Conservation (phyloP, 1,140 invertebrate species). For the Piezodorus guildinii region DNA sequence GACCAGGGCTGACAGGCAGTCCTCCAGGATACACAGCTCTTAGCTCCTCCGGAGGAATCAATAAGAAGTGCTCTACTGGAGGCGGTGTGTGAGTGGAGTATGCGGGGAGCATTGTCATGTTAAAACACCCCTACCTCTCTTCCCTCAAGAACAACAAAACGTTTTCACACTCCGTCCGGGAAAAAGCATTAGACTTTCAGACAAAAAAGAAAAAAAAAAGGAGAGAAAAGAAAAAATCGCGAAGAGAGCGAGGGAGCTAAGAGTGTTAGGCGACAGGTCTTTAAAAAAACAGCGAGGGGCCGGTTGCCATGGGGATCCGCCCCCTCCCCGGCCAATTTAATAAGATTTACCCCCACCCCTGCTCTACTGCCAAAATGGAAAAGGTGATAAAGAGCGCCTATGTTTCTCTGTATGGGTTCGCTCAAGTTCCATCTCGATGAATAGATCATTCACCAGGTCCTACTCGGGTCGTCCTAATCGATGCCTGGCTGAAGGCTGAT, state of each 20-base stretch:
- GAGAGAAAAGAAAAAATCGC: slow-evolving; percentile 12
- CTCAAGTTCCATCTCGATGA: too few relatives aligned
- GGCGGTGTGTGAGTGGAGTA: slow-evolving; percentile 3
- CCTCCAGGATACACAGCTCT: background rate
- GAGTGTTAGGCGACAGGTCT: slow-evolving; percentile 21
- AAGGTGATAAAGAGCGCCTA: slow-evolving; percentile 31
- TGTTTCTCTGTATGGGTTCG: background rate
- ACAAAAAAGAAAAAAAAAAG: slow-evolving; percentile 17
- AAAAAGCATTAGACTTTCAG: slow-evolving; percentile 12
- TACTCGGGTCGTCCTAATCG: too few relatives aligned
- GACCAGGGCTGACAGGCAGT: background rate
- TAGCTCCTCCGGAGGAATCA: background rate
- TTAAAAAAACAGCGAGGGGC: slow-evolving; percentile 17
- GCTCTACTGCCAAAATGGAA: slow-evolving; percentile 29
- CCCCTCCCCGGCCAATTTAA: slow-evolving; percentile 32
- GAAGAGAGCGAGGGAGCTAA: slow-evolving; percentile 12
- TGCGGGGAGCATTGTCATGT: slow-evolving; percentile 11
- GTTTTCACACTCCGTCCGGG: slow-evolving; percentile 12
- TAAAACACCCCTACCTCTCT: slow-evolving; percentile 10
- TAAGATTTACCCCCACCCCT: slow-evolving; percentile 32
- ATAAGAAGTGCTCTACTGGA: slow-evolving; percentile 14
- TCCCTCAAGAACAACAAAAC: slow-evolving; percentile 16
- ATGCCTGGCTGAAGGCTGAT: too few relatives aligned
- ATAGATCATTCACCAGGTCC: background rate
- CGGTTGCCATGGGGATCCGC: slow-evolving; percentile 19